These are phyloP conservation scores for Gila robusta DNA, from an alignment of 2,797 vertebrate genomes.

Conservation along the genomic window DNA sequence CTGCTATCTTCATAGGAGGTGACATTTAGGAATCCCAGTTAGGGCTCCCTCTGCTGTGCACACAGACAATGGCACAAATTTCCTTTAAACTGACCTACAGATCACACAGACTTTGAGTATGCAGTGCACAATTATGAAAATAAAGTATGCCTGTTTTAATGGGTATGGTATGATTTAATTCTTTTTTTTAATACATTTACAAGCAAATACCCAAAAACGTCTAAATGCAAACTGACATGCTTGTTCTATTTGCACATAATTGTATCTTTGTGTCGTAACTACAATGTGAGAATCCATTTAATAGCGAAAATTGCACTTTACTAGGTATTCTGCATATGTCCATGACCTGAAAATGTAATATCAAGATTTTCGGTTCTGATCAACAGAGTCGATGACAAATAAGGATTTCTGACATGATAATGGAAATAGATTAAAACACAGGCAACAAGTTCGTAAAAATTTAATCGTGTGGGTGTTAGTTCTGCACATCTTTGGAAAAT, in stretches of 20 bases:
- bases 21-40: conserved; percentile 20
- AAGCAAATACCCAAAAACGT: not conserved
- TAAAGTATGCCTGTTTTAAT: not conserved
- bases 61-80: not conserved
- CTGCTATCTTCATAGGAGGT: conserved; percentile 22
- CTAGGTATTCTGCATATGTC: not conserved
- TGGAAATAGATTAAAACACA: not conserved
- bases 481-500: not conserved
- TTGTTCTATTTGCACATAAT: not conserved
- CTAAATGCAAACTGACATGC: not conserved
- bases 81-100: not conserved
- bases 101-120: no score
- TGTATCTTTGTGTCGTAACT: not conserved
- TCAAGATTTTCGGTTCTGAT: not conserved
- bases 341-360: not conserved
- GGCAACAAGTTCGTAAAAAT: not conserved
- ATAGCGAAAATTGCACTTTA: not conserved
- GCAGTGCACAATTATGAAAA: not conserved
- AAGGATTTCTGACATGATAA: not conserved
- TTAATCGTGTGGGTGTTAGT: not conserved
- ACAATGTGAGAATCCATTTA: not conserved
- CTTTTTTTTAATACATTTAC: not conserved
- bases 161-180: not conserved
- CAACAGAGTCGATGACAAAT: not conserved
- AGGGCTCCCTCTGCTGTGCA: conserved; percentile 34